phyloP scores from a whole-genome alignment of 2,113 vertebrate genomes.

The Plotosus lineatus region DNA sequence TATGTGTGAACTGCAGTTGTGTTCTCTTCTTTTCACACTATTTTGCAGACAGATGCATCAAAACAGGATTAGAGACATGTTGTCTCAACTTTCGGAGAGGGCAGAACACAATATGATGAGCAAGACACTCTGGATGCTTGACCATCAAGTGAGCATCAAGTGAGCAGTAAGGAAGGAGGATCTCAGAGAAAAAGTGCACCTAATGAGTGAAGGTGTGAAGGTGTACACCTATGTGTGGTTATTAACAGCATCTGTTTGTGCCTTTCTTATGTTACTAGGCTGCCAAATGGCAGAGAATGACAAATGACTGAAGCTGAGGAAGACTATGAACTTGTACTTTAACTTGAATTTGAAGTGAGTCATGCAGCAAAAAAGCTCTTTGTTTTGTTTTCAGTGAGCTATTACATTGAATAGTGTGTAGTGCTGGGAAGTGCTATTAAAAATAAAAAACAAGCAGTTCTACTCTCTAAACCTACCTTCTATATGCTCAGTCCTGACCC shows the following conservation, averaged over 20 bases:
- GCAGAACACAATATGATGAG: neutral
- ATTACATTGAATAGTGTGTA: neutral
- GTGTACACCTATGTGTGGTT: slow-evolving; percentile 2
- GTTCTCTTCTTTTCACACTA: neutral
- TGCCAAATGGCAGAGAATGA: neutral
- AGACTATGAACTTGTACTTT: slow-evolving; percentile 1
- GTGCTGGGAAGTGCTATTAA: neutral
- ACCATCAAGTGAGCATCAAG: neutral
- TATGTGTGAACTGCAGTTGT: neutral
- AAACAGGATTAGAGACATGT: neutral
- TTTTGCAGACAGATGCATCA: neutral
- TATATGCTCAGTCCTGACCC: neutral
- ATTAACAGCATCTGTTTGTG: neutral
- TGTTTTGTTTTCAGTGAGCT: neutral
- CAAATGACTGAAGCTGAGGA: neutral
- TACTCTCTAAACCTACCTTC: neutral
- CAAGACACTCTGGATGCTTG: neutral
- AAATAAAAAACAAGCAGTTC: neutral
- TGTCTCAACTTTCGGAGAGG: neutral
- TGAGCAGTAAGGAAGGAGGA: neutral
- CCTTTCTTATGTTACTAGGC: neutral
- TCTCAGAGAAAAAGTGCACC: neutral
- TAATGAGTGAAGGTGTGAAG: neutral
- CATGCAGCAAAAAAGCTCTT: neutral
- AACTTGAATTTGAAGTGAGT: neutral